Base-by-base conservation (phyloP, 2,888 invertebrate species). In the Syrista parreyssii region DNA sequence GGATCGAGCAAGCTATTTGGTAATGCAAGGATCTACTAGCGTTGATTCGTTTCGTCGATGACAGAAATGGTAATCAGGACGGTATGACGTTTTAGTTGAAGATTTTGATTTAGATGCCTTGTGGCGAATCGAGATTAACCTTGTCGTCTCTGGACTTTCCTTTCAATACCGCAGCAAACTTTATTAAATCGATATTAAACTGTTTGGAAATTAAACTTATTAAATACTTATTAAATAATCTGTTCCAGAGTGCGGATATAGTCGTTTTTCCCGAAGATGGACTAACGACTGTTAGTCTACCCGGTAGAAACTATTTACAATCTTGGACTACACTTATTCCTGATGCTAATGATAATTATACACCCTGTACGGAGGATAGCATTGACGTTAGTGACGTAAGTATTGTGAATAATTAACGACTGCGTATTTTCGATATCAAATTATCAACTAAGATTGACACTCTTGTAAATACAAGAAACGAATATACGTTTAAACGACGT, bases 191-290 rank as follows among this genome's bases (percentile, higher is more conserved):
- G 11, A 69, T 15, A 30, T 69, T 31, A 12, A 69, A 31, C 6
- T 69, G 3, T 69, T 32, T 69, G 30, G 11, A 9, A 30, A 69
- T 40, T 1, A 40, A 40, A 15, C 15, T 15, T 15, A 40, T 40
- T n/a, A n/a, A n/a, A n/a, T n/a, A n/a, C n/a, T n/a, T n/a, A n/a
- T n/a, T n/a, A n/a, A n/a, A n/a, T n/a, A n/a, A n/a, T n/a, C n/a
- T 55, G 9, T 55, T 55, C 6, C 55, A 94, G 94, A 88, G 89
- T 11, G 93, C 89, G 0, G 93, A 94, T 81, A 94, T 94, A 31
- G 89, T 94, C 32, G 93, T 94, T n/a, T 94, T 94, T 81, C 94
- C 94, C 0, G 94, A 94, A 87, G 86, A 80, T 75, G 91, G 90
- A 4, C 68, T 91, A 78, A 87, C 90, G 4, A 83, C 83, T 4